A percentile compares a stretch with the other conserved stretches of the same genome.
Conservation (phyloP, 2,113 vertebrate genomes). For the Cheirogaleus medius region DNA sequence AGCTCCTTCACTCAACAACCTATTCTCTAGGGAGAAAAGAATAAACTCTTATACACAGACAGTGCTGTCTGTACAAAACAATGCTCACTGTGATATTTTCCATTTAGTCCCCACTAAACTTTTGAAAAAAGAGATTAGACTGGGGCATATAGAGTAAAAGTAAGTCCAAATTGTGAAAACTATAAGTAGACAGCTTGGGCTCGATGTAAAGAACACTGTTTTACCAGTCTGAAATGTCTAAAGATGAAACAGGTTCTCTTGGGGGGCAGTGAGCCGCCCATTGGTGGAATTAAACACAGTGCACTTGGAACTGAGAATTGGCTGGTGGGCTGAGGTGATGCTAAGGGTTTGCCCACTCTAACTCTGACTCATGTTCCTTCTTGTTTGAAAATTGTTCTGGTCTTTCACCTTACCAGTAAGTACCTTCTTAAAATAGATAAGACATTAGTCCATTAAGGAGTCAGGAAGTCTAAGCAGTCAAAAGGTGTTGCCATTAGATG, state of each 20-base stretch:
- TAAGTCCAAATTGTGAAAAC: neutral
- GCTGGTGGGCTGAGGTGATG: neutral
- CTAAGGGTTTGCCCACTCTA: neutral
- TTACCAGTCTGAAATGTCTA: neutral
- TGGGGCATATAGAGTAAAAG: neutral
- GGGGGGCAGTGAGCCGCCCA: too few relatives aligned
- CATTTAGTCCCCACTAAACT: neutral
- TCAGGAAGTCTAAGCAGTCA: neutral
- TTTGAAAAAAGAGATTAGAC: neutral
- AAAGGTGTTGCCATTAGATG: neutral
- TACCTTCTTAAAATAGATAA: neutral
- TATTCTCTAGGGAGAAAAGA: neutral
- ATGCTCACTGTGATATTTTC: neutral
- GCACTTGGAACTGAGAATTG: neutral
- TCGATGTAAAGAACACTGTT: neutral
- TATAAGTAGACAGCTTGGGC: neutral
- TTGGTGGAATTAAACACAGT: neutral
- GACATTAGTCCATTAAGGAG: neutral
- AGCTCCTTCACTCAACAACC: too few relatives aligned
- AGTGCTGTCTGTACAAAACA: neutral
- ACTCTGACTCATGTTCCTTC: neutral
- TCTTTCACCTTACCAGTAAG: neutral
- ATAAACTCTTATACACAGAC: neutral
- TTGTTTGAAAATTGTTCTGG: neutral
- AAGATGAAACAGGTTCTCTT: neutral